Evolutionary conservation across 1,140 invertebrate species (phyloP).

Genomic region (Drosophila sechellia): DNA sequence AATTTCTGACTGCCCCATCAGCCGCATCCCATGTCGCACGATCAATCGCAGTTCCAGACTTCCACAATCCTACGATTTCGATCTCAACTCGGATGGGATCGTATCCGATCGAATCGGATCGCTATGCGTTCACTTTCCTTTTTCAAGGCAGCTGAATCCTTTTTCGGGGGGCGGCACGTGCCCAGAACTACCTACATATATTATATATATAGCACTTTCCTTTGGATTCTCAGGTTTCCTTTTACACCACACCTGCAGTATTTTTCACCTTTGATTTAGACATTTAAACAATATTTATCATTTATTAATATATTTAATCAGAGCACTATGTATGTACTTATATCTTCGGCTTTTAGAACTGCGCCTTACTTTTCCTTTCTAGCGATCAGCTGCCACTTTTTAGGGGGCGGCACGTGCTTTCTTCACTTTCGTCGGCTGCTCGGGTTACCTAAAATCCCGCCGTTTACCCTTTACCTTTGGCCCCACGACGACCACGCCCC

Average conservation of each 20-base stretch:
- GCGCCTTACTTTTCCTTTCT: conserved; percentile 54
- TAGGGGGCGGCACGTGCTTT: conserved; percentile 63
- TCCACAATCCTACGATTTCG: conserved; percentile 38
- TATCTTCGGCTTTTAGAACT: background rate
- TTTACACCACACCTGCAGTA: background rate
- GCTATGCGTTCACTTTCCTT: conserved; percentile 62
- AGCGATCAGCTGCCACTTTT: conserved; percentile 47
- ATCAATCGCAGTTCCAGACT: conserved; percentile 66
- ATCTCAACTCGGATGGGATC: conserved; percentile 9
- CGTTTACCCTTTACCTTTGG: conserved; percentile 21
- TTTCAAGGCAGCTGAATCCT: conserved; percentile 30
- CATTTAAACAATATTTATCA: no score
- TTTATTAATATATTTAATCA: no score
- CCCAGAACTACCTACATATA: conserved; percentile 48
- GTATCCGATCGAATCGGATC: conserved; percentile 13
- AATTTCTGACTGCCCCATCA: conserved; percentile 52
- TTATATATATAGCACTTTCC: conserved; percentile 28
- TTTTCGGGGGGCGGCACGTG: conserved; percentile 58
- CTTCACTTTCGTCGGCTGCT: conserved; percentile 66
- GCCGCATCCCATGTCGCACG: conserved; percentile 62
- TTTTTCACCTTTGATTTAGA: background rate
- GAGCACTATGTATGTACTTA: no score
- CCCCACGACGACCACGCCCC: conserved; percentile 51
- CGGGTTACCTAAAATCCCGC: conserved; percentile 49
- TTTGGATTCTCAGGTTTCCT: conserved; percentile 43